Conservation (phyloP, 35 echinoderm and acorn worm genomes). For the Hemicentrotus pulcherrimus region DNA sequence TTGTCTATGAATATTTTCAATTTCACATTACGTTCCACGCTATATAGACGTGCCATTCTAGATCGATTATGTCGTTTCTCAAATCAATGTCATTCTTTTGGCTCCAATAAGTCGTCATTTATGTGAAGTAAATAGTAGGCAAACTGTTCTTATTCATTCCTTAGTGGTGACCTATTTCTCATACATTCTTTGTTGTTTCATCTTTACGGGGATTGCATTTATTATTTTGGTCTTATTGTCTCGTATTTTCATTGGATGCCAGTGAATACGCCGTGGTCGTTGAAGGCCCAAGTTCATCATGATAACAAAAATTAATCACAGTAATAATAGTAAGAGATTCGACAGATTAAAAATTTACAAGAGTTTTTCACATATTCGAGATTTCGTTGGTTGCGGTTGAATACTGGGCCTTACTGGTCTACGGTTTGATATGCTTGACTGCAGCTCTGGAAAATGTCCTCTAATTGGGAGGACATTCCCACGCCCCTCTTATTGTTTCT, state of each 20-base stretch:
- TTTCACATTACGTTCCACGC: no score
- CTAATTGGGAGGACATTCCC: conserved; percentile 9
- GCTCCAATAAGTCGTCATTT: neutral
- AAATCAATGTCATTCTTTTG: neutral
- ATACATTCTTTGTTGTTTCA: neutral
- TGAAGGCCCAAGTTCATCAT: neutral
- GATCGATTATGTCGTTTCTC: no score
- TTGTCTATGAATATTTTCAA: no score
- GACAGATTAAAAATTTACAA: neutral
- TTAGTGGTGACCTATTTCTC: neutral
- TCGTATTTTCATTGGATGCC: neutral
- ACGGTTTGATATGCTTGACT: neutral
- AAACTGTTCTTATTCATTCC: neutral
- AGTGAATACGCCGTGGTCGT: neutral
- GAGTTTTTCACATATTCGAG: neutral
- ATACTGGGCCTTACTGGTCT: neutral
- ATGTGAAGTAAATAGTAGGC: neutral
- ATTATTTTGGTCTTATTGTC: neutral
- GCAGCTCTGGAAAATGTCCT: neutral
- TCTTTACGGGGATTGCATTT: neutral
- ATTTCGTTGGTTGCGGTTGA: neutral
- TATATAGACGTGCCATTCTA: no score
- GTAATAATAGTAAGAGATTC: neutral
- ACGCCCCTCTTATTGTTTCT: conserved; percentile 1
- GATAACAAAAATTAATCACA: neutral